Evolutionary conservation across 2,113 vertebrate genomes (phyloP), one percentile per base, ranked within the genome.

Genomic region (Xiphophorus maculatus): DNA sequence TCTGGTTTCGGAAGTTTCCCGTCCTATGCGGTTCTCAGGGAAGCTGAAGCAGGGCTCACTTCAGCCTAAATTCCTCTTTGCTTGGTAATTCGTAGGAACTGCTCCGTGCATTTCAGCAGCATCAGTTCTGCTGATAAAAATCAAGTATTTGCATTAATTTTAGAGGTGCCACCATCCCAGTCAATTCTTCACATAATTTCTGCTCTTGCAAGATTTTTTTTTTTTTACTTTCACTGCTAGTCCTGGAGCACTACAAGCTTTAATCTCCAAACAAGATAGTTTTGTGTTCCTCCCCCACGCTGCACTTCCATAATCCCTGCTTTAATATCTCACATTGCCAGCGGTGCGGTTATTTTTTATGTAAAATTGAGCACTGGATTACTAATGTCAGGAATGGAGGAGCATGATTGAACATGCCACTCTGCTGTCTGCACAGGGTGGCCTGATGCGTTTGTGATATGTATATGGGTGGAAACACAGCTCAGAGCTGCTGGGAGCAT

Each of bases 231-330:
- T 79, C 19, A 71, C 63, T 35, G 80, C 66, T 32, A 63, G 64
- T 77, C 83, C 61, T 54, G 63, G 64, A 73, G 80, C 71, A 64
- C 58, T 67, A 62, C 77, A 75, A 74, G 80, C 75, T 87, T 83
- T 89, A 86, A 90, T 89, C 87, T 87, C 77, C 66, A 82, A 88
- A 92, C 84, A 87, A 85, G 70, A 86, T 68, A 82, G 64, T 76
- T 82, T 81, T 86, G 76, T 86, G 66, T 81, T 71, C 67, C 71
- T 37, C 82, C 35, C 77, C 25, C 80, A 60, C 44, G 62, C 79
- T 86, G 73, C 76, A 84, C 81, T 81, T 89, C 76, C 69, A 80
- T 91, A 89, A 92, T 93, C 83, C 86, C 77, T 75, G 75, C 73
- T 84, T 84, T 87, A 89, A 90, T 87, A 88, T 88, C 81, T 85